phyloP scores from a whole-genome alignment of 2,113 vertebrate species.

The Crotophaga sulcirostris region DNA sequence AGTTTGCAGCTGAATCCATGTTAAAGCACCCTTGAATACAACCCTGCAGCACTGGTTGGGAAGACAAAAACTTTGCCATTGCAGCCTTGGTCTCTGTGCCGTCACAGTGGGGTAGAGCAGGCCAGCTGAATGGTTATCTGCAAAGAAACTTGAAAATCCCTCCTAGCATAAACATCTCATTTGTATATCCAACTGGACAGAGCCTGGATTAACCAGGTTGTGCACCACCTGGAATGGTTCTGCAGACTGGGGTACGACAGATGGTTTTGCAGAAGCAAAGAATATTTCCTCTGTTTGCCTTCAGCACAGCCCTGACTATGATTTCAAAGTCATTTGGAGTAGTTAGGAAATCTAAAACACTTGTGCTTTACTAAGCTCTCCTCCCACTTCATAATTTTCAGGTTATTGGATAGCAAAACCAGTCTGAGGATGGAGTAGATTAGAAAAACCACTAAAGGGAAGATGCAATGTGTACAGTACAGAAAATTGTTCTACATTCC shows the following conservation, averaged over 20 bases:
- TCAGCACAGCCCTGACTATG: not conserved
- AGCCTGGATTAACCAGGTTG: not conserved
- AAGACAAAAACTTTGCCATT: not conserved
- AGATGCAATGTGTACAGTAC: not conserved
- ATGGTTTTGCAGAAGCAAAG: constrained; percentile 1
- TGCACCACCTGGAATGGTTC: not conserved
- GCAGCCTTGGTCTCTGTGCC: not conserved
- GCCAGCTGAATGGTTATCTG: not conserved
- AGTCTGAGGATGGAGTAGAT: not conserved
- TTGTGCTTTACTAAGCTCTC: not conserved
- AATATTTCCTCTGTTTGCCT: not conserved
- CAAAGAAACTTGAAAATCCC: constrained; percentile 15
- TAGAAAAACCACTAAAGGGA: not conserved
- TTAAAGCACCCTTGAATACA: not conserved
- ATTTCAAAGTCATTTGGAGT: not conserved
- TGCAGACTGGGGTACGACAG: not conserved
- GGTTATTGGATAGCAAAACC: not conserved
- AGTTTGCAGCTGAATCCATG: not conserved
- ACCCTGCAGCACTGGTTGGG: not conserved
- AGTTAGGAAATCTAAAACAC: not conserved
- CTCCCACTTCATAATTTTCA: not conserved
- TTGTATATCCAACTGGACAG: not conserved
- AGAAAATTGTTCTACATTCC: not conserved
- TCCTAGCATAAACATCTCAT: constrained; percentile 16
- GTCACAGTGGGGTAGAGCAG: not conserved